A percentile compares a stretch with the other conserved stretches of the same genome.
Evolutionary conservation across 2,113 vertebrate genomes (phyloP).

Genomic region (Meles meles): DNA sequence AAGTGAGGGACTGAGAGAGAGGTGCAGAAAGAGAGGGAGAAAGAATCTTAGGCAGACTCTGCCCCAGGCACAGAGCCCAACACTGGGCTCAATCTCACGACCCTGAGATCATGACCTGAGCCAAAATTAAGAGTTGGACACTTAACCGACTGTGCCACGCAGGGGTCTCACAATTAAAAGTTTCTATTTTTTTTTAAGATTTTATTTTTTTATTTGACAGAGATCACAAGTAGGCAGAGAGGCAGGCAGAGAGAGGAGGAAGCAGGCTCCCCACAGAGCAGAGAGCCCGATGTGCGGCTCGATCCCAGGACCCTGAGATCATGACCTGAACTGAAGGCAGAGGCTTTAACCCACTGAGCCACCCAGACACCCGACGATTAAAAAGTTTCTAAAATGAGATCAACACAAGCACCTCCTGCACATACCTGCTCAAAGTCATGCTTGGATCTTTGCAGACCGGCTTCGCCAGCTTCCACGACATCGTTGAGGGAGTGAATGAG

Average conservation of each 20-base stretch:
- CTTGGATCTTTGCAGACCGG: not conserved
- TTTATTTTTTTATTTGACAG: too few species aligned
- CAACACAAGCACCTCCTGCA: fast-evolving
- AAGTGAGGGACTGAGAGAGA: too few species aligned
- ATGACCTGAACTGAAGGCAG: too few species aligned
- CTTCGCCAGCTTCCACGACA: not conserved
- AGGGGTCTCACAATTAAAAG: not conserved
- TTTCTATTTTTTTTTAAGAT: not conserved
- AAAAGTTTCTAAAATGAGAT: not conserved
- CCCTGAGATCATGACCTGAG: not conserved
- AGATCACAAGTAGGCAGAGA: too few species aligned
- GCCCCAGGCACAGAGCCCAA: not conserved
- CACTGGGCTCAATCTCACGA: not conserved
- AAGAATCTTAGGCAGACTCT: not conserved
- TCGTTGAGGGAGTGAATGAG: not conserved
- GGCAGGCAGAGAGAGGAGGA: too few species aligned
- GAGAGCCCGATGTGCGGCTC: too few species aligned
- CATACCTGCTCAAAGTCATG: not conserved
- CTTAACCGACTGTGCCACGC: not conserved
- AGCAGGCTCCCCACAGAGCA: too few species aligned
- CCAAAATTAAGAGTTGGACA: not conserved
- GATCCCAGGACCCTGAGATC: too few species aligned
- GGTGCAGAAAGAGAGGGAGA: too few species aligned
- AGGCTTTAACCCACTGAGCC: too few species aligned
- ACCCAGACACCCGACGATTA: not conserved